phyloP scores from a whole-genome alignment of 2,797 vertebrate species.

The Toxotes lorentzi region DNA sequence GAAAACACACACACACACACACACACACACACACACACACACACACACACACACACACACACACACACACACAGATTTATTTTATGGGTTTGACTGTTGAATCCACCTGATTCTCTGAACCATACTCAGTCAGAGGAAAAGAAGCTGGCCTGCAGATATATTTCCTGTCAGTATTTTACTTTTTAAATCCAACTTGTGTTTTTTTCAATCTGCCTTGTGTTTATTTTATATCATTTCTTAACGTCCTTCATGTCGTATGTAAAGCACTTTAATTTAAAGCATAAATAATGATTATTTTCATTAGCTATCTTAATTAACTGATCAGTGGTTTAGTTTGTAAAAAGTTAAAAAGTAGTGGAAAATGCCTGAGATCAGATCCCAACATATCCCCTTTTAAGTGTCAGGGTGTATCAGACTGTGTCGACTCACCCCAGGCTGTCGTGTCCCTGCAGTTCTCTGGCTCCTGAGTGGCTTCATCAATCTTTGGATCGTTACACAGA shows the following conservation, averaged over 20 bases:
- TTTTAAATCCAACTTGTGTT: too few relatives aligned
- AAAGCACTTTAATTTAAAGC: background rate
- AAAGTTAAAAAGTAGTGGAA: too few relatives aligned
- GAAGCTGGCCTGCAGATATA: background rate
- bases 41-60: background rate
- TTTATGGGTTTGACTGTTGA: background rate
- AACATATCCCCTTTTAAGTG: too few relatives aligned
- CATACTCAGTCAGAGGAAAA: background rate
- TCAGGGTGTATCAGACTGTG: too few relatives aligned
- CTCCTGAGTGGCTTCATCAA: slow-evolving; percentile 94
- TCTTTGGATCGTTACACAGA: slow-evolving; percentile 91
- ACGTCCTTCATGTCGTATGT: background rate
- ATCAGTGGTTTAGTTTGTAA: too few relatives aligned
- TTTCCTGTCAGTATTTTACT: background rate
- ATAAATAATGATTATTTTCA: background rate
- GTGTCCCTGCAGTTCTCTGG: slow-evolving; percentile 92
- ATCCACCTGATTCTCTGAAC: background rate
- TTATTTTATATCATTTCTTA: background rate
- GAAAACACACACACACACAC: background rate
- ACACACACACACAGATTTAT: too few relatives aligned
- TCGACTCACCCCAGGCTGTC: slow-evolving; percentile 89
- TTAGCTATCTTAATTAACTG: too few relatives aligned
- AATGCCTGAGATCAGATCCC: too few relatives aligned
- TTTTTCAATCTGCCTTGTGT: background rate
- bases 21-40: slow-evolving; percentile 13